Base-by-base conservation (phyloP, 2,113 vertebrate genomes). In the Trematomus loennbergii region DNA sequence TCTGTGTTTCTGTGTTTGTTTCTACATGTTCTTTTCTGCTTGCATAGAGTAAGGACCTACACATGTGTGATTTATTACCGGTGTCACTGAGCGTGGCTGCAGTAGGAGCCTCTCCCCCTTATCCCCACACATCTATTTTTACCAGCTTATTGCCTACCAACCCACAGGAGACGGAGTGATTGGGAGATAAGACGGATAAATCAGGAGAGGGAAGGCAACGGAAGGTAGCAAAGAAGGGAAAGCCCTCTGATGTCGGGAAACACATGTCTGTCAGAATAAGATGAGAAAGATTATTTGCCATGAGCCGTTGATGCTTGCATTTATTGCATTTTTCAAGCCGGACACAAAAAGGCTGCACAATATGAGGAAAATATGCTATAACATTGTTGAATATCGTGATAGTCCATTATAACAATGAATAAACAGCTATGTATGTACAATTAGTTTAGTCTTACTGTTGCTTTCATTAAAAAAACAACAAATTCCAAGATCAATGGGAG, bases 41-140 rank as follows among this genome's bases (percentile, higher is more conserved):
- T 59, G 65, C 68, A 75, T 67, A 40, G 63, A 68, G 82, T 77
- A 72, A 81, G 69, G 62, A 70, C 81, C 76, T 12, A 40, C 81
- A 64, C 83, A 75, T 87, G 72, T 82, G 79, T 94, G 92, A 95
- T 94, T 93, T 92, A 94, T 95, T 71, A 88, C 91, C 78, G 53
- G 64, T 92, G 93, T 93, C 92, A 90, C 83, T 75, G 59, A 87
- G 82, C 33, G 60, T 84, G 89, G 88, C 83, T 84, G 83, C 90
- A 88, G 81, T 62, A 80, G 80, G 86, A 91, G 83, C 70, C 75
- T 73, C 85, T 84, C 79, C 70, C 84, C 49, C 49, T 5, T 71
- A 73, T 89, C 84, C 54, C 54, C 59, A 60, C 78, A 62, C 67
- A 81, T 85, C 92, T 94, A 91, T 94, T 94, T 93, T 93, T 91